Percentiles rank a stretch among this genome's conserved stretches.
Evolutionary conservation across 2,888 invertebrate genomes (phyloP).

Genomic region (Listrodromus nycthemerus): DNA sequence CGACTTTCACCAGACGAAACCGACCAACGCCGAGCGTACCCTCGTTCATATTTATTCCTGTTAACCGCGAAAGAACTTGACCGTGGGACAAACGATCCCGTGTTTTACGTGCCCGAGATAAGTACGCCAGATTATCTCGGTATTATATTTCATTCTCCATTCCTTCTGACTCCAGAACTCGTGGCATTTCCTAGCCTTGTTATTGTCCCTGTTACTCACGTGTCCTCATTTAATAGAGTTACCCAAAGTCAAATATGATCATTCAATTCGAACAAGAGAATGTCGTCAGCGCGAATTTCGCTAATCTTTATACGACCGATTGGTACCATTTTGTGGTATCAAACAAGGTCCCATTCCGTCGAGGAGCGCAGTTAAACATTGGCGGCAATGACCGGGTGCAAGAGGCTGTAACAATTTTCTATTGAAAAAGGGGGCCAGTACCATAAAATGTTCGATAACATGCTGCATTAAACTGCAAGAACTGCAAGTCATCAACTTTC

Average conservation of each 20-base stretch:
- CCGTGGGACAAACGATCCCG: slow-evolving; percentile 54
- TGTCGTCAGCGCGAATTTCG: no score
- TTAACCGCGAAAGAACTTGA: slow-evolving; percentile 63
- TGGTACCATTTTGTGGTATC: no score
- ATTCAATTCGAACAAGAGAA: neutral
- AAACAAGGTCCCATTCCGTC: neutral
- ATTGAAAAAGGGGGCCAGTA: neutral
- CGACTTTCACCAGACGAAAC: slow-evolving; percentile 60
- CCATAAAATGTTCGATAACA: neutral
- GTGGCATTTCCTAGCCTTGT: neutral
- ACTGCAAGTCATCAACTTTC: neutral
- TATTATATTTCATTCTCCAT: slow-evolving; percentile 14
- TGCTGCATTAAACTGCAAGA: slow-evolving; percentile 12
- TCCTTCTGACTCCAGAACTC: neutral
- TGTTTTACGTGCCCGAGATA: slow-evolving; percentile 34
- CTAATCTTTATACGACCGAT: no score
- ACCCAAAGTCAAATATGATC: neutral
- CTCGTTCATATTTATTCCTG: slow-evolving; percentile 47
- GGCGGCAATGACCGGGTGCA: slow-evolving; percentile 1
- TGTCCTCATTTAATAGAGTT: neutral
- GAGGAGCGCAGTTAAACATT: neutral
- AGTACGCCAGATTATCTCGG: slow-evolving; percentile 21
- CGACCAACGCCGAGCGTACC: slow-evolving; percentile 29
- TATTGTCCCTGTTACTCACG: neutral
- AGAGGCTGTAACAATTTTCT: neutral